Base-by-base conservation (phyloP, 2,113 vertebrate species). In the Rhinoderma darwinii region DNA sequence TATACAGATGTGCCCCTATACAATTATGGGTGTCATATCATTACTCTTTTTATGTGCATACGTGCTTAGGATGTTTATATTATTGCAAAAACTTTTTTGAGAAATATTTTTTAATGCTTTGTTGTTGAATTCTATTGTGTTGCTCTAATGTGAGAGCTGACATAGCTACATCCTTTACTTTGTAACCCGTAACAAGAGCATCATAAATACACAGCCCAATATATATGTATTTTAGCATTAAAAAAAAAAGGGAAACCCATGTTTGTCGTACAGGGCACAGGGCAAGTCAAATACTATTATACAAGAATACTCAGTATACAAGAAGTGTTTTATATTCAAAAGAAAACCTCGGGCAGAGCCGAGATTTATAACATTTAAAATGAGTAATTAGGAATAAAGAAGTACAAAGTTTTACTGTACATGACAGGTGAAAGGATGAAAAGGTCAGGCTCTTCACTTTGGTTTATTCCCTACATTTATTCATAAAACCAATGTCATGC, bases 391-490 rank as follows among this genome's bases (percentile, higher is more conserved):
- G 6, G 54, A 54, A 20, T 51, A 84, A 74, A 41, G 32, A 56
- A n/a, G 35, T 11, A 56, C 12, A 68, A 73, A 39, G 14, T 56
- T 74, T 74, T 74, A 17, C 50, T 74, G 0, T 54, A 74, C n/a
- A 74, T 84, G 82, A 59, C 7, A 27, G 30, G n/a, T 41, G 20
- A 54, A 18, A 32, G 44, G 17, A n/a, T 44, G 14, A 51, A 74
- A 74, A 84, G 82, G 68, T 84, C 68, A 84, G 12, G 4, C 82
- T 56, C 6, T 56, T 59, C 44, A 54, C 30, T 68, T 66, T 68
- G 61, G 12, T 54, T 72, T 83, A 74, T 59, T 56, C 35, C 41
- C 35, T 56, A 27, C 47, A 84, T 59, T 84, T 41, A 41, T 73
- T 74, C 47, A 41, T 56, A 59, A 73, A 54, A 74, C 27, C 37